These are phyloP conservation scores for Lobophora halterata DNA, from an alignment of 2,888 invertebrate genomes.

Conservation along the genomic window DNA sequence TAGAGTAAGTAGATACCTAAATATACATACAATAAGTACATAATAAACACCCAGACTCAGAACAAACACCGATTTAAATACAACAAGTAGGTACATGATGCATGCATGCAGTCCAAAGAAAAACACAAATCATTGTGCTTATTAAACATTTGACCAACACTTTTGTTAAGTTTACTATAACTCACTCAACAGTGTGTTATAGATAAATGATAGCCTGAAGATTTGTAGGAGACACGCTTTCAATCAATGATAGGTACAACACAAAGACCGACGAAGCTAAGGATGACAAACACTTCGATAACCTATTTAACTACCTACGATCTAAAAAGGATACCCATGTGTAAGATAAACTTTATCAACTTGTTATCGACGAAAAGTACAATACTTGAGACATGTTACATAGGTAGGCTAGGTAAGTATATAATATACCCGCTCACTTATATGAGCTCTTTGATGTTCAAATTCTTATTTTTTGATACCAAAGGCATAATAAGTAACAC, in stretches of 20 bases:
- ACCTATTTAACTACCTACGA: constrained; percentile 44
- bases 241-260: constrained; percentile 11
- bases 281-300: constrained; percentile 36
- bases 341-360: constrained; percentile 35
- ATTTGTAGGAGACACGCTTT: constrained; percentile 11
- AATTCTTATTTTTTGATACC: constrained; percentile 42
- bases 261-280: constrained; percentile 21
- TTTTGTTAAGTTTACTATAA: no score
- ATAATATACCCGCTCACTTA: no score
- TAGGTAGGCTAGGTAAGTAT: no score
- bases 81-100: no score
- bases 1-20: no score
- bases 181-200: background rate
- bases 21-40: no score
- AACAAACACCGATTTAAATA: no score
- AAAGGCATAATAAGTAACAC: no score
- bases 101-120: no score
- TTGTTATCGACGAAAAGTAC: constrained; percentile 13
- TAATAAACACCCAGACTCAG: no score
- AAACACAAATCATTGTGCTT: no score
- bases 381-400: background rate
- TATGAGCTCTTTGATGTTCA: constrained; percentile 38
- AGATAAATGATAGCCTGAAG: background rate
- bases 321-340: constrained; percentile 35
- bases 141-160: background rate